A percentile compares a stretch with the other conserved stretches of the same genome.
These are phyloP conservation scores for Megalopta genalis DNA, from an alignment of 1,140 invertebrate species.

Conservation along the genomic window DNA sequence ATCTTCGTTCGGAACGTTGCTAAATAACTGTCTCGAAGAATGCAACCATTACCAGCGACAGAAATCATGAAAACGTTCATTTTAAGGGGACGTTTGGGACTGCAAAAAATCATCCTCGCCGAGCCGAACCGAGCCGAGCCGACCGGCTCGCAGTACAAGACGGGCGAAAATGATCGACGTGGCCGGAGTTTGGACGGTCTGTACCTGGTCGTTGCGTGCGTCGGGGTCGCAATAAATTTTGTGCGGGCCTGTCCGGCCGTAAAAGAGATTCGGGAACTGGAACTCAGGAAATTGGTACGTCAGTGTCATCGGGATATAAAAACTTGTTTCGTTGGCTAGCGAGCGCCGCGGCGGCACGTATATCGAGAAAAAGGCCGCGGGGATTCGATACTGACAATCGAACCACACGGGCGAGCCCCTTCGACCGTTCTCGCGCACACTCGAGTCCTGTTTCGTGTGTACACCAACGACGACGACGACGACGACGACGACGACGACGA, in stretches of 20 bases:
- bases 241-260: neutral
- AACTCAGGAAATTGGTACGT: constrained; percentile 57
- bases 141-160: too few relatives aligned
- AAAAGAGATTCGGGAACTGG: constrained; percentile 46
- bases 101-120: too few relatives aligned
- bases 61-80: too few relatives aligned
- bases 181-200: too few relatives aligned
- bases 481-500: too few relatives aligned
- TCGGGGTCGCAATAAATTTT: constrained; percentile 23
- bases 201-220: too few relatives aligned
- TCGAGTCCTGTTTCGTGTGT: neutral
- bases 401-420: constrained; percentile 39
- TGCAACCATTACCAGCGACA: too few relatives aligned
- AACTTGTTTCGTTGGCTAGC: constrained; percentile 41
- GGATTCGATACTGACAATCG: constrained; percentile 58
- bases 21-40: too few relatives aligned
- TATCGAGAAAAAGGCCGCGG: constrained; percentile 39
- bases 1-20: too few relatives aligned
- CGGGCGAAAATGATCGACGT: too few relatives aligned
- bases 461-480: neutral
- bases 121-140: too few relatives aligned
- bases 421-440: neutral
- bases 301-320: constrained; percentile 53
- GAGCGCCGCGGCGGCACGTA: neutral
- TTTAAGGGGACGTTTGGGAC: too few relatives aligned